Evolutionary conservation across 1,140 invertebrate species (phyloP), one percentile per base, ranked within the genome.

Genomic region (Zophobas atratus): DNA sequence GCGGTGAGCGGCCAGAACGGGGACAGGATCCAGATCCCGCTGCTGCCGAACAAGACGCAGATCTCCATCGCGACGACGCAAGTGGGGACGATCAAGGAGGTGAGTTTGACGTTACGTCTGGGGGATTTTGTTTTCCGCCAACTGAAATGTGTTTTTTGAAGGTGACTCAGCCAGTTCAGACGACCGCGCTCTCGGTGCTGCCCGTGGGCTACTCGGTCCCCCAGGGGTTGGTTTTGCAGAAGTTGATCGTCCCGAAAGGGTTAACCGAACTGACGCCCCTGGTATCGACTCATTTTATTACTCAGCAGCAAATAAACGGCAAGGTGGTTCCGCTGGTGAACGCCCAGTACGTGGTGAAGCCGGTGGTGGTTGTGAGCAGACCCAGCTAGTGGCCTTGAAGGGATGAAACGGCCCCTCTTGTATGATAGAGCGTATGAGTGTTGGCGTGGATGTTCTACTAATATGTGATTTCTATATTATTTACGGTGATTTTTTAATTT

Each of bases 271-370:
- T 85, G 35, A 75, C 84, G 1, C 84, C 85, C 0, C 51, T 86
- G 8, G 82, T 85, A 6, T 82, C 83, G 5, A 85, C 82, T 34
- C 84, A 84, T 78, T 83, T 85, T 55, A 84, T 85, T 20, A 79
- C 84, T 3, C 82, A 82, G 33, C 84, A 85, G 51, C 71, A 82
- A 70, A 80, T 81, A 46, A 81, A 81, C 38, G 79, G 79, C 35
- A 82, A 85, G 75, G 84, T 86, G 36, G 84, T 86, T 57, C 85
- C 85, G 53, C 55, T 86, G 48, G 81, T 84, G 1, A 84, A 84
- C 74, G 83, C 85, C 6, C 85, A 85, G 76, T 86, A 86, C 77
- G 80, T 86, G 0, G 84, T 86, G 1, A 86, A 86, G 77, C 85
- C 85, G 4, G 81, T 84, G 8, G 86, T 86, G 1, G 84, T 86